phyloP scores from a whole-genome alignment of 2,888 invertebrate species.

The Liopterus haemorrhoidalis region DNA sequence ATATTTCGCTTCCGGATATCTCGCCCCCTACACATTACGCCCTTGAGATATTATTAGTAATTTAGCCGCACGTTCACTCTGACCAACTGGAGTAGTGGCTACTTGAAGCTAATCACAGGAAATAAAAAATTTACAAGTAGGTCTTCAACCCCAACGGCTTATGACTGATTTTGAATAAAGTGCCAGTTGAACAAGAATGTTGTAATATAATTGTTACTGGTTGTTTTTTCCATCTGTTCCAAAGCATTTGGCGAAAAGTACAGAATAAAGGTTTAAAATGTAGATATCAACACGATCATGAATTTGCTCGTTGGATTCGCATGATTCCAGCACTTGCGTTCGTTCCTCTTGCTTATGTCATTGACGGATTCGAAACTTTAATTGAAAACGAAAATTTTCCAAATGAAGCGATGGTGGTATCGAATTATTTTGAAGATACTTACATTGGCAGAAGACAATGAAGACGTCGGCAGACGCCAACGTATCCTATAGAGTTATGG shows the following conservation, averaged over 20 bases:
- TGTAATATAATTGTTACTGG: slow-evolving; percentile 14
- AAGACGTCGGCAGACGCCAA: neutral
- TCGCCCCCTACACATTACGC: no score
- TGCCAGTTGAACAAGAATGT: slow-evolving; percentile 15
- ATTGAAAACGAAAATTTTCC: slow-evolving; percentile 9
- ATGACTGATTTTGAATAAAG: slow-evolving; percentile 20
- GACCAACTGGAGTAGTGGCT: no score
- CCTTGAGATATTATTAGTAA: no score
- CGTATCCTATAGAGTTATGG: slow-evolving; percentile 14
- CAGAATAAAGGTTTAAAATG: slow-evolving; percentile 17
- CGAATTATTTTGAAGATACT: slow-evolving; percentile 13
- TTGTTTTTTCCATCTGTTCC: slow-evolving; percentile 27
- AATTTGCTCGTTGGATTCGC: slow-evolving; percentile 20
- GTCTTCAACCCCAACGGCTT: slow-evolving; percentile 10
- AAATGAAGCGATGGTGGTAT: slow-evolving; percentile 7
- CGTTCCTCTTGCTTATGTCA: slow-evolving; percentile 15
- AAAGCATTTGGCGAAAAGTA: slow-evolving; percentile 24
- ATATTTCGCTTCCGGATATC: no score
- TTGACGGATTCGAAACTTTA: slow-evolving; percentile 14
- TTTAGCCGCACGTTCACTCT: no score
- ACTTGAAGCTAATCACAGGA: no score
- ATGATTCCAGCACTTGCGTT: slow-evolving; percentile 22
- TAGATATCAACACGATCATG: slow-evolving; percentile 16
- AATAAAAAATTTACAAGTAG: slow-evolving; percentile 13
- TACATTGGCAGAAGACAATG: slow-evolving; percentile 6